A percentile compares a stretch with the other conserved stretches of the same genome.
Evolutionary conservation across 2,113 vertebrate genomes (phyloP).

Genomic region (Nesoenas mayeri): DNA sequence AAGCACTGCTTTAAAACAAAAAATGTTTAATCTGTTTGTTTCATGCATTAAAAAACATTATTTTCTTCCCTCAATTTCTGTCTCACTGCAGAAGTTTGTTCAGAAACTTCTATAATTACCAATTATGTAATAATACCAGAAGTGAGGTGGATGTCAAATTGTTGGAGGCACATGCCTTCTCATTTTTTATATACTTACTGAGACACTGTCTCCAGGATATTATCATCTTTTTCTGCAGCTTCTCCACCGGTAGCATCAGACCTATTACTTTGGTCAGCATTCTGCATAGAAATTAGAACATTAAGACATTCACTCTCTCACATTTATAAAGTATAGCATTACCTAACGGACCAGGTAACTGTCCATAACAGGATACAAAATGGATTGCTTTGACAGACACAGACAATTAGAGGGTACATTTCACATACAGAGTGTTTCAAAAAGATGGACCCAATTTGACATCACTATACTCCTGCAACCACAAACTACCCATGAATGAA

Average conservation of each 20-base stretch:
- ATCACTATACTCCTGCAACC: too few species aligned
- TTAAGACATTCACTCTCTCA: neutral
- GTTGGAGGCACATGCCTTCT: neutral
- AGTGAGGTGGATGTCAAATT: neutral
- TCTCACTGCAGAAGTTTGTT: neutral
- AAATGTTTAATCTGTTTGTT: neutral
- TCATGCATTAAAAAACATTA: neutral
- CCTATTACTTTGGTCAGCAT: neutral
- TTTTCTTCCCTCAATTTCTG: neutral
- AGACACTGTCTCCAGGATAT: neutral
- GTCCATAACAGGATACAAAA: neutral
- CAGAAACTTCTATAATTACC: neutral
- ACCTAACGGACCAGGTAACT: neutral
- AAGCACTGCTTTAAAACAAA: neutral
- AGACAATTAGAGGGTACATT: neutral
- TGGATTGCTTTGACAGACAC: neutral
- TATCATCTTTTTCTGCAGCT: neutral
- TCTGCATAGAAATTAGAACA: constrained; percentile 12
- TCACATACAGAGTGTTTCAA: neutral
- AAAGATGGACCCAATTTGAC: too few species aligned
- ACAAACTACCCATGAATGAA: too few species aligned
- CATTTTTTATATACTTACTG: constrained; percentile 50
- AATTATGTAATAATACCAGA: neutral
- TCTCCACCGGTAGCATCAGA: neutral
- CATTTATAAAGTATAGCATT: neutral